Percentiles rank a stretch among this genome's conserved stretches.
These are phyloP conservation scores for Drosophila santomea DNA, from an alignment of 1,140 invertebrate genomes.

Conservation along the genomic window DNA sequence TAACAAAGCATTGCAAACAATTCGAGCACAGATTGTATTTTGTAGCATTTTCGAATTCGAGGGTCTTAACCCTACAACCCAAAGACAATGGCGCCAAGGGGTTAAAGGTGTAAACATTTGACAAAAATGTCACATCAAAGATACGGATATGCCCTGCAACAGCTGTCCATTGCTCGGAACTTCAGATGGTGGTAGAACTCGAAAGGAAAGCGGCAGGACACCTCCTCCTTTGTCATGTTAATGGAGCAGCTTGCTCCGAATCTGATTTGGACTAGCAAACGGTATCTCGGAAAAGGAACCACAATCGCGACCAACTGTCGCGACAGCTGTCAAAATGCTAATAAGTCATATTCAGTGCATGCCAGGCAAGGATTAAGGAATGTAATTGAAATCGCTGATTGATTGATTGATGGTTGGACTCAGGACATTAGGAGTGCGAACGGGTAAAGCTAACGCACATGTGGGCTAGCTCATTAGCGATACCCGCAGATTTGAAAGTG, in stretches of 20 bases:
- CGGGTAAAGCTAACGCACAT: conserved; percentile 36
- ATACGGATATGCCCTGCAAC: conserved; percentile 47
- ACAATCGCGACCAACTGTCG: conserved; percentile 18
- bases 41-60: conserved; percentile 10
- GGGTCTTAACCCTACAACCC: conserved; percentile 38
- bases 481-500: conserved; percentile 43
- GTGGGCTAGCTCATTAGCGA: conserved; percentile 43
- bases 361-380: conserved; percentile 58
- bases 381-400: conserved; percentile 61
- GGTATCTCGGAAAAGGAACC: background rate
- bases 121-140: conserved; percentile 80
- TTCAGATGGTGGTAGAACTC: conserved; percentile 19
- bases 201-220: conserved; percentile 43
- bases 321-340: conserved; percentile 79
- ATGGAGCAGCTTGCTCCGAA: conserved; percentile 39
- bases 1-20: conserved; percentile 66
- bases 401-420: conserved; percentile 13
- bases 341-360: conserved; percentile 76
- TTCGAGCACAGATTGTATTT: conserved; percentile 56
- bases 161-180: conserved; percentile 45
- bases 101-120: conserved; percentile 84
- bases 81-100: conserved; percentile 70
- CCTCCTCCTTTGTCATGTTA: conserved; percentile 59
- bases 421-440: background rate
- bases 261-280: conserved; percentile 4